These are phyloP conservation scores for Holacanthella duospinosa DNA, from an alignment of 2,888 invertebrate genomes.

Conservation along the genomic window DNA sequence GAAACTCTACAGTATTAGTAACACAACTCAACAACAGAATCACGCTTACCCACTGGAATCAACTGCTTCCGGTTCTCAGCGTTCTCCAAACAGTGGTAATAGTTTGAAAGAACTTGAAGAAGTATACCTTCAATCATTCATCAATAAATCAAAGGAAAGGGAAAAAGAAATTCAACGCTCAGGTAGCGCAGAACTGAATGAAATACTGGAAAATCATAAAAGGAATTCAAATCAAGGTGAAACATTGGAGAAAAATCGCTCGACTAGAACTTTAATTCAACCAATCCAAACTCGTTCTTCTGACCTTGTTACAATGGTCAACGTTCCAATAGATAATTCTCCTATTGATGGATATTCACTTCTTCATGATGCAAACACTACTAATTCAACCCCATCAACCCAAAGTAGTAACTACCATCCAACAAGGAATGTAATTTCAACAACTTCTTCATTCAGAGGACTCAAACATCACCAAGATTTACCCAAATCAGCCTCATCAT, in stretches of 20 bases:
- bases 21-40: background rate
- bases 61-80: background rate
- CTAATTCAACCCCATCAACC: background rate
- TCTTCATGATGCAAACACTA: background rate
- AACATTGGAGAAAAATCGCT: background rate
- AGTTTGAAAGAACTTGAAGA: background rate
- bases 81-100: background rate
- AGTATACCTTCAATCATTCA: background rate
- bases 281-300: background rate
- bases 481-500: background rate
- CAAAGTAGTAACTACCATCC: too few relatives aligned
- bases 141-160: background rate
- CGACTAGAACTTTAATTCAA: background rate
- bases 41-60: background rate
- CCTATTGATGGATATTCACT: background rate
- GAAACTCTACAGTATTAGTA: conserved; percentile 1
- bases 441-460: background rate
- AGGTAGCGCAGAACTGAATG: background rate
- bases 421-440: background rate
- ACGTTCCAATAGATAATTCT: background rate
- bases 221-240: background rate
- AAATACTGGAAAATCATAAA: background rate
- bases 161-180: background rate
- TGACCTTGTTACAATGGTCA: too few relatives aligned
- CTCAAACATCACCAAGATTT: background rate